Evolutionary conservation across 1,140 invertebrate genomes (phyloP), one percentile per base, ranked within the genome.

Genomic region (Zaprionus ghesquierei): DNA sequence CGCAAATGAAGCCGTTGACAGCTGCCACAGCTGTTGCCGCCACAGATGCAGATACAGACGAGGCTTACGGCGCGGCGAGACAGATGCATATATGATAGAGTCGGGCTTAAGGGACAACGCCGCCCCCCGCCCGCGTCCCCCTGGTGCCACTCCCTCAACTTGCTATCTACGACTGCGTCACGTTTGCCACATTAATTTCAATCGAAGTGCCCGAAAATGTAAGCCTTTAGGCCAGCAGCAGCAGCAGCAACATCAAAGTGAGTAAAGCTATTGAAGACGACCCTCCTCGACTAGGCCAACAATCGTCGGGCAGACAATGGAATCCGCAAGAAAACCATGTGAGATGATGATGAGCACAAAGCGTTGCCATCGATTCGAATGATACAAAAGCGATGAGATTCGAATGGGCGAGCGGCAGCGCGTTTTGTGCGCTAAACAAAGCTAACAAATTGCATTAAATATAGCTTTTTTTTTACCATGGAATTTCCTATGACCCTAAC

Each of bases 111-210:
- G 62, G 53, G 59, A 51, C 41, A 18, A 10, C 35, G 10, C 41
- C 41, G 2, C 3, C 41, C 4, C 41, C 41, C 31, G 9, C 31
- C 3, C n/a, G 5, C n/a, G 15, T 8, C 10, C 46, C 23, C 1
- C 46, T 13, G 0, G n/a, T n/a, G n/a, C n/a, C n/a, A n/a, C 3
- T 15, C 49, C 18, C 6, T 15, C n/a, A n/a, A n/a, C 35, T 41
- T 13, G 3, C 12, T 46, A 23, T 2, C 49, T 51, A 20, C 46
- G 62, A 76, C 78, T 77, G 51, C 74, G 77, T 81, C 82, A 86
- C 82, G 81, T 78, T 81, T 78, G 78, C 71, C 63, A 82, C 78
- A 87, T 86, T 77, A 79, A 87, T 87, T 79, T 87, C 84, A 89
- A 87, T 87, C 84, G 41, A 46, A 86, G 27, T 53, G 41, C 49